A percentile compares a stretch with the other conserved stretches of the same genome.
Conservation (phyloP, 2,888 invertebrate genomes). For the Linnaemya tessellans region DNA sequence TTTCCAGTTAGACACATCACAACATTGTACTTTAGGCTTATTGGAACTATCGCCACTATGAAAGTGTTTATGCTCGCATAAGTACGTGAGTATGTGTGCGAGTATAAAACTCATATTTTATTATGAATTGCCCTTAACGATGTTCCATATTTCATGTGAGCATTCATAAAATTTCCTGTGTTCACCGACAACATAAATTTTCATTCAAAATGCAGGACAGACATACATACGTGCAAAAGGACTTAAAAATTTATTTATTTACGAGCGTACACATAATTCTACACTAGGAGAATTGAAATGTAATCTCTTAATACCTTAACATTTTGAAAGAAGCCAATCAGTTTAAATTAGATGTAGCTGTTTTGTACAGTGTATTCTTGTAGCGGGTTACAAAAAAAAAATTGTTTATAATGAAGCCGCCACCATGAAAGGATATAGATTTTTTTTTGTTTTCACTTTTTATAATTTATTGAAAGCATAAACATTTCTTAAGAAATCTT, state of each 20-base stretch:
- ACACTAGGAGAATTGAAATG: constrained; percentile 46
- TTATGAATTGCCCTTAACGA: constrained; percentile 84
- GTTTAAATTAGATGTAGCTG: constrained; percentile 14
- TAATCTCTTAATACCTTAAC: not conserved
- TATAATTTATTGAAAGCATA: constrained; percentile 59
- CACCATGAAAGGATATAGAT: constrained; percentile 75
- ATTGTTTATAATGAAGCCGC: constrained; percentile 72
- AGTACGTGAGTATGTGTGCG: not conserved
- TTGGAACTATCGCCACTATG: constrained; percentile 72
- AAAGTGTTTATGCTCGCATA: not conserved
- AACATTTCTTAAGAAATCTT: constrained; percentile 31
- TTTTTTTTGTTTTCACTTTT: constrained; percentile 38
- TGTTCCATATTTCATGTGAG: constrained; percentile 83
- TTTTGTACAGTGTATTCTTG: constrained; percentile 62
- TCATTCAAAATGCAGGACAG: constrained; percentile 37
- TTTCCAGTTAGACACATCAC: constrained; percentile 53
- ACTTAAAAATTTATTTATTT: constrained; percentile 60
- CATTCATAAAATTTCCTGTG: constrained; percentile 81
- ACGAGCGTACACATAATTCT: constrained; percentile 26
- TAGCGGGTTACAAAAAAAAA: constrained; percentile 41
- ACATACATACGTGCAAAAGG: constrained; percentile 51
- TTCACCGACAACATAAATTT: constrained; percentile 73
- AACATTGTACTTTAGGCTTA: constrained; percentile 74
- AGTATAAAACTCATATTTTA: constrained; percentile 78
- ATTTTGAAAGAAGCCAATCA: not conserved